Conservation (phyloP, 2,797 vertebrate genomes). For the Triplophysa yarkandensis region DNA sequence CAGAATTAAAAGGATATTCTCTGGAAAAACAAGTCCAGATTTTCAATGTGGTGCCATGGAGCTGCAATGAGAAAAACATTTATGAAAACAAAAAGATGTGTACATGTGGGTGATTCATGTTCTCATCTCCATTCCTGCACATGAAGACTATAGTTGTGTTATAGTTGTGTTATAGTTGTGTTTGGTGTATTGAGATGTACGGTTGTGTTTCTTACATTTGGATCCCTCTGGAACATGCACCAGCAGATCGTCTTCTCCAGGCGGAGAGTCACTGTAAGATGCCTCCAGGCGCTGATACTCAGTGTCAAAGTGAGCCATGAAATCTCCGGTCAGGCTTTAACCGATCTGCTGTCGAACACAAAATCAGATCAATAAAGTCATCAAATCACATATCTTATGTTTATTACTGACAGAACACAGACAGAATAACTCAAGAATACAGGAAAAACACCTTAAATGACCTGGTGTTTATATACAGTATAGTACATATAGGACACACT, state of each 20-base stretch:
- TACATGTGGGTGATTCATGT: too few species aligned
- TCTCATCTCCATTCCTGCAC: too few species aligned
- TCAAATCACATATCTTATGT: too few species aligned
- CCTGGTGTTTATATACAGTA: background rate
- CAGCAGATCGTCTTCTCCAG: conserved; percentile 89
- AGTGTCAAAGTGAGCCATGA: conserved; percentile 93
- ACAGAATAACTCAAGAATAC: too few species aligned
- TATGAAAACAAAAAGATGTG: too few species aligned
- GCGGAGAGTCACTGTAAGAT: conserved; percentile 93
- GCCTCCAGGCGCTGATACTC: conserved; percentile 95
- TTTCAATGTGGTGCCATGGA: conserved; percentile 98
- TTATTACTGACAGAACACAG: too few species aligned
- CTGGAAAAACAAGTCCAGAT: conserved; percentile 97
- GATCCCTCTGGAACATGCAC: conserved; percentile 94
- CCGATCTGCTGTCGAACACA: conserved; percentile 58
- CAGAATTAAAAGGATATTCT: conserved; percentile 91
- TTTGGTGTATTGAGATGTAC: background rate
- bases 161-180: too few species aligned
- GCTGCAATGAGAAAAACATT: conserved; percentile 76
- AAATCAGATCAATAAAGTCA: too few species aligned
- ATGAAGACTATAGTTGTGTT: too few species aligned
- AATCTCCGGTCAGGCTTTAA: conserved; percentile 56
- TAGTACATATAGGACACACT: too few species aligned
- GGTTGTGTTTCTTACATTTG: conserved; percentile 81
- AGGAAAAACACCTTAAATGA: too few species aligned